Evolutionary conservation across 2,113 vertebrate genomes (phyloP).

Genomic region (Boleophthalmus pectinirostris): DNA sequence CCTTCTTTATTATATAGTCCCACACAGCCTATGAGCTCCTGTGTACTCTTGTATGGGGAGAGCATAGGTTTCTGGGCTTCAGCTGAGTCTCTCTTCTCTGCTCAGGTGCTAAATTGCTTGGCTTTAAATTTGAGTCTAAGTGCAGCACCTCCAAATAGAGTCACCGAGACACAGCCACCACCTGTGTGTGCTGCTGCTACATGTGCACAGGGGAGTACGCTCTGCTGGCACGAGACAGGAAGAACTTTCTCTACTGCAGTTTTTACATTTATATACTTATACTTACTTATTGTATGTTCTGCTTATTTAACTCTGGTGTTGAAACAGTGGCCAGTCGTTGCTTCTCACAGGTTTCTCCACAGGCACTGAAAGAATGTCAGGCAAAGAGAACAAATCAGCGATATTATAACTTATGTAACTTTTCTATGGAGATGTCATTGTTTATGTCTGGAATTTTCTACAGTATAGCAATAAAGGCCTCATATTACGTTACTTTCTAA

Average conservation of each 20-base stretch:
- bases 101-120: slow-evolving; percentile 45
- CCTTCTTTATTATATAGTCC: background rate
- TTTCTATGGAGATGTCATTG: too few relatives aligned
- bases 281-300: too few relatives aligned
- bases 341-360: too few relatives aligned
- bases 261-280: background rate
- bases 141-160: slow-evolving; percentile 26
- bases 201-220: slow-evolving; percentile 35
- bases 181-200: slow-evolving; percentile 47
- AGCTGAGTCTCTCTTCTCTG: slow-evolving; percentile 14
- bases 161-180: slow-evolving; percentile 25
- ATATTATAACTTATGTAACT: too few relatives aligned
- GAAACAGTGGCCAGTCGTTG: too few relatives aligned
- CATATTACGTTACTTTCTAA: too few relatives aligned
- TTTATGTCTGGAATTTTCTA: too few relatives aligned
- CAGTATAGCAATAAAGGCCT: too few relatives aligned
- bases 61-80: background rate
- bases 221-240: slow-evolving; percentile 6
- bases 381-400: too few relatives aligned
- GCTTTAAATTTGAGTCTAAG: slow-evolving; percentile 49
- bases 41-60: background rate
- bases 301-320: background rate
- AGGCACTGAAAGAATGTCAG: too few relatives aligned
- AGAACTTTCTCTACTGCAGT: slow-evolving; percentile 12
- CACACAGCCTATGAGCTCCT: slow-evolving; percentile 10